Evolutionary conservation across 2,888 invertebrate genomes (phyloP), one percentile per base, ranked within the genome.

Genomic region (Bugulina stolonifera): DNA sequence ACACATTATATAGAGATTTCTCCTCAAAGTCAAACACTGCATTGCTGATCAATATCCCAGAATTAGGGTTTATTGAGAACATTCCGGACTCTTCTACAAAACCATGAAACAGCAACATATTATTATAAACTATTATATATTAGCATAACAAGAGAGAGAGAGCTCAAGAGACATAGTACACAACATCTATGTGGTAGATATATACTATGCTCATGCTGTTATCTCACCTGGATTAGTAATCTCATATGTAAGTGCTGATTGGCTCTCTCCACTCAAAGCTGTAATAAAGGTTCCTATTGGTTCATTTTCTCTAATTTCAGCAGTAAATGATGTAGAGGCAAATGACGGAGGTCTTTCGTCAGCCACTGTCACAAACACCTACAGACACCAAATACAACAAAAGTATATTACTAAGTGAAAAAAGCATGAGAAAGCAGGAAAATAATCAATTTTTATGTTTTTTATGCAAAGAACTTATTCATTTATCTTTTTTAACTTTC

Each of bases 1-100:
- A 91, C 73, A 96, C 86, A 84, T 94, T 93, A 84, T 92, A 93
- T 74, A 89, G 88, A 82, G 89, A 89, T 29, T 86, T 87, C 52
- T 86, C 85, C 85, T 96, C 95, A 83, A 91, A 93, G 86, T 96
- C 95, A 2, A 82, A 76, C 2, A 74, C 73, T 27, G 22, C 25
- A n/a, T 64, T 64, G 64, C 64, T 64, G 5, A 32, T 64, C 64
- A 64, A 27, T 14, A 64, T 64, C 10, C 64, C 64, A 5, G 64
- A 64, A n/a, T 64, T 64, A 10, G 64, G 64, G 27, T 64, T 64
- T 5, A 64, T 27, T 64, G 64, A 32, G 64, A 64, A 64, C 64
- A 14, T 32, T 10, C 25, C 27, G 2, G 14, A 25, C n/a, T 57
- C 57, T 25, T 57, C 57, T 57, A 57, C 25, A 25, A 57, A 57